Percentiles rank a stretch among this genome's conserved stretches.
Evolutionary conservation across 2,113 vertebrate species (phyloP).

Genomic region (Colius striatus): DNA sequence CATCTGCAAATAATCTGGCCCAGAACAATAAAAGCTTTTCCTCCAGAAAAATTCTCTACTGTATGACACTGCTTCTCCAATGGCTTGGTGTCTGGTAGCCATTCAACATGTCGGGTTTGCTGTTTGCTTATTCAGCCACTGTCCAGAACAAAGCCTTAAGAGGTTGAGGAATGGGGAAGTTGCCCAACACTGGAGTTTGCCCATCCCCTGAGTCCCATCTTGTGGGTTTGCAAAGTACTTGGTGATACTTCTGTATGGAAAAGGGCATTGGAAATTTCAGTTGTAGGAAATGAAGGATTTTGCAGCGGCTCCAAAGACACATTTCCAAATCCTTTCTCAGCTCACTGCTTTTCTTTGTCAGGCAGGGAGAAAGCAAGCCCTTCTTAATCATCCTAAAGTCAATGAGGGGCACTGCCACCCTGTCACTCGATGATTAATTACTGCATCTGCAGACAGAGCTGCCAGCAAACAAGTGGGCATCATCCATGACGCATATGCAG

Average conservation of each 20-base stretch:
- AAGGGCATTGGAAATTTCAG: neutral
- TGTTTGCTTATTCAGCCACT: neutral
- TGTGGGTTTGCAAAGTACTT: neutral
- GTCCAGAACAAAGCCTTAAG: neutral
- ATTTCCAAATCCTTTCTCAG: neutral
- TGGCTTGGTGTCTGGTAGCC: neutral
- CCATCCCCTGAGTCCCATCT: neutral
- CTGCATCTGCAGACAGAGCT: slow-evolving; percentile 40
- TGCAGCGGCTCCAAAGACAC: neutral
- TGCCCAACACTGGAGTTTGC: neutral
- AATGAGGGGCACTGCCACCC: slow-evolving; percentile 29
- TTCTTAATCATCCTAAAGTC: slow-evolving; percentile 23
- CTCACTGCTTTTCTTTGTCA: slow-evolving; percentile 7
- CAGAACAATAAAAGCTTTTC: neutral
- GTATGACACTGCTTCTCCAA: neutral
- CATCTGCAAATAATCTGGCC: slow-evolving; percentile 2
- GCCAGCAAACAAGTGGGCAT: slow-evolving; percentile 26
- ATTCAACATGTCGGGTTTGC: neutral
- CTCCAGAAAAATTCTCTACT: neutral
- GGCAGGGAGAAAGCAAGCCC: neutral
- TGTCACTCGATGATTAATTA: slow-evolving; percentile 55
- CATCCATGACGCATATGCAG: neutral
- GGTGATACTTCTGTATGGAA: neutral
- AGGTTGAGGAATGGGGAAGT: neutral
- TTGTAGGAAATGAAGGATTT: neutral